Conservation (phyloP, 2,113 vertebrate species). For the human (Homo sapiens) region GRCh38 chr9:20664001-20664500, state of each 20-base stretch:
- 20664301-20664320: neutral
- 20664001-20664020: neutral
- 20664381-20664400: neutral
- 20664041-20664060: neutral
- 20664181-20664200: neutral
- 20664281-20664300: neutral
- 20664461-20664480: neutral
- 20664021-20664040: constrained; percentile 15
- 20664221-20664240: neutral
- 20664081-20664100: neutral
- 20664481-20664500: constrained; percentile 35
- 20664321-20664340: constrained; percentile 17
- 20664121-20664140: neutral
- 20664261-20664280: neutral
- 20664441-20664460: neutral
- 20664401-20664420: neutral
- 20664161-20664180: neutral
- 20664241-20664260: neutral
- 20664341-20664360: neutral
- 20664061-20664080: neutral
- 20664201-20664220: neutral
- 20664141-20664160: neutral
- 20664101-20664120: neutral
- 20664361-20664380: neutral
- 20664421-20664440: neutral